Evolutionary conservation across 2,888 invertebrate species (phyloP).

Genomic region (Elgonia sp.): DNA sequence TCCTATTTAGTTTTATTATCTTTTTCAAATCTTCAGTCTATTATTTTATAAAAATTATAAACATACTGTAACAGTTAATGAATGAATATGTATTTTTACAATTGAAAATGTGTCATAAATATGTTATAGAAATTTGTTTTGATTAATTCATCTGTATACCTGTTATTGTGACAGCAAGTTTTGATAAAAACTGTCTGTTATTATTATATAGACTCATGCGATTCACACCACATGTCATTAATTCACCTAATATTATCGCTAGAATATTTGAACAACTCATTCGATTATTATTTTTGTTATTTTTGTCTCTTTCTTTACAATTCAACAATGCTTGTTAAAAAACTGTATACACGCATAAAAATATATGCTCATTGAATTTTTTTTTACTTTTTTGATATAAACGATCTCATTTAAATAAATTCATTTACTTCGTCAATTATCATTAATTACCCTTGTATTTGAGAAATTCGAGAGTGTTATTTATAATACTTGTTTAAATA

Average conservation of each 20-base stretch:
- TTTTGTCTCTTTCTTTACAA: not conserved
- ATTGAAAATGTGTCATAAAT: conserved; percentile 33
- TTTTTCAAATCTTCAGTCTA: conserved; percentile 36
- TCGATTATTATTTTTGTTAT: not conserved
- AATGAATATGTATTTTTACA: conserved; percentile 9
- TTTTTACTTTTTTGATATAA: conserved; percentile 25
- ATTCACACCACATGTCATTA: not conserved
- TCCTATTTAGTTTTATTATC: too few relatives aligned
- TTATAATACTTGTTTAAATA: too few relatives aligned
- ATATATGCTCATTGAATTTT: conserved; percentile 51
- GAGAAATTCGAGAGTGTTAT: conserved; percentile 20
- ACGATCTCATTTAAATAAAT: conserved; percentile 29
- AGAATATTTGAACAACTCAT: conserved; percentile 9
- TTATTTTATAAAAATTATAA: conserved; percentile 56
- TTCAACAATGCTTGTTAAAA: conserved; percentile 33
- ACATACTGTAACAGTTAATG: conserved; percentile 29
- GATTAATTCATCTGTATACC: conserved; percentile 38
- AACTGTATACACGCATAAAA: conserved; percentile 67
- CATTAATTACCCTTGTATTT: conserved; percentile 35
- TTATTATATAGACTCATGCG: not conserved
- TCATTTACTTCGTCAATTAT: conserved; percentile 24
- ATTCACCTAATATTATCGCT: conserved; percentile 12
- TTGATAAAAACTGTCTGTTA: conserved; percentile 33
- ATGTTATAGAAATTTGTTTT: conserved; percentile 40
- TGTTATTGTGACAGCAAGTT: conserved; percentile 7